Percentiles rank a stretch among this genome's conserved stretches.
phyloP scores from a whole-genome alignment of 2,888 invertebrate genomes.

The Aspidiotus destructor region DNA sequence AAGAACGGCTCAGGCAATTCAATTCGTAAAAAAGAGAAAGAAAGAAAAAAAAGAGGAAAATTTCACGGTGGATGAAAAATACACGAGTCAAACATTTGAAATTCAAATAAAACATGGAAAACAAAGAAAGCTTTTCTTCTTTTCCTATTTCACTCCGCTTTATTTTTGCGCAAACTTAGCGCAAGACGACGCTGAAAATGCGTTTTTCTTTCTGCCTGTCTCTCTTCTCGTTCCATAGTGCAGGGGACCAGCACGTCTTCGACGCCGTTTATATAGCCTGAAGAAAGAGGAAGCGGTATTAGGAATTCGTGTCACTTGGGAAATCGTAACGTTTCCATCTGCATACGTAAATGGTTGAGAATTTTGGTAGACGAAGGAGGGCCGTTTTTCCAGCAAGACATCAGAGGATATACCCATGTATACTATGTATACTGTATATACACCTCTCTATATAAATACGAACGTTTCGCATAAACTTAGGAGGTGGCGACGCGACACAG shows the following conservation, averaged over 20 bases:
- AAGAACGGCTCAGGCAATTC: not conserved
- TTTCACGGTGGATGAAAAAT: not conserved
- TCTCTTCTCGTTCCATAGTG: not conserved
- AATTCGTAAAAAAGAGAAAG: not conserved
- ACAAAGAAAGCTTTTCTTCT: slow-evolving; percentile 24
- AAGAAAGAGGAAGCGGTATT: slow-evolving; percentile 11
- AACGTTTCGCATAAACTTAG: slow-evolving; percentile 14
- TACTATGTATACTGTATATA: too few species aligned
- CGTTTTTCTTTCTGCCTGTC: not conserved
- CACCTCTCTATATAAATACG: not conserved
- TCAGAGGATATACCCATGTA: too few species aligned
- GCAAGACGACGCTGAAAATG: slow-evolving; percentile 16
- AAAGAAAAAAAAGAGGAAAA: not conserved
- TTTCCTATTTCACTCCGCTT: not conserved
- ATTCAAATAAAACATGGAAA: slow-evolving; percentile 27
- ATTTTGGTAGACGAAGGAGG: slow-evolving; percentile 7
- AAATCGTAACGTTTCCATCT: slow-evolving; percentile 24
- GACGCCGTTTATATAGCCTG: not conserved
- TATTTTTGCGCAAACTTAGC: slow-evolving; percentile 26
- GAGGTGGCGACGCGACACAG: not conserved
- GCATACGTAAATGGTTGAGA: slow-evolving; percentile 19
- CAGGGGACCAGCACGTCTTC: not conserved
- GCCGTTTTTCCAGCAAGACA: slow-evolving; percentile 14
- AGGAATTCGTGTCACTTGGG: slow-evolving; percentile 26
- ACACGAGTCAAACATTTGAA: slow-evolving; percentile 13